These are phyloP conservation scores for Oplegnathus fasciatus DNA, from an alignment of 2,113 vertebrate species.

Conservation along the genomic window DNA sequence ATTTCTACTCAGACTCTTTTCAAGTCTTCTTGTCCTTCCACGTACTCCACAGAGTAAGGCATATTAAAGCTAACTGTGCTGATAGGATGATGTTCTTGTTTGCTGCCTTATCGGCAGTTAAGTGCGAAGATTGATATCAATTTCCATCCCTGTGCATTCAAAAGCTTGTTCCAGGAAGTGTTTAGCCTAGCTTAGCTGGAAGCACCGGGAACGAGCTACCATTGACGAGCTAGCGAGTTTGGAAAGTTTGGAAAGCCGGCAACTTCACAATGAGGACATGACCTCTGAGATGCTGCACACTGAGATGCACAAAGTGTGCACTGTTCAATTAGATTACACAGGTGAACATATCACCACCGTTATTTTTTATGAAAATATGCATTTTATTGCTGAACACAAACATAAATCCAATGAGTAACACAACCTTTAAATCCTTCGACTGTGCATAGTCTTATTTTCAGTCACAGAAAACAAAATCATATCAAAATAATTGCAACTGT, in stretches of 20 bases:
- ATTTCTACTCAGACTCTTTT: constrained; percentile 33
- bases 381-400: background rate
- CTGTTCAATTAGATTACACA: background rate
- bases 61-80: constrained; percentile 16
- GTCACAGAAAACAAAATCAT: background rate
- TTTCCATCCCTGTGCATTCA: constrained; percentile 9
- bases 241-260: background rate
- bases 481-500: background rate
- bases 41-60: background rate
- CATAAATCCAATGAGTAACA: too few species aligned
- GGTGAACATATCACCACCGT: background rate
- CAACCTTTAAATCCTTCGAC: background rate
- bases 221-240: background rate
- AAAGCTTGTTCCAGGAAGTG: background rate
- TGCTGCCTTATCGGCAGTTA: background rate
- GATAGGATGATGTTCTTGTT: background rate
- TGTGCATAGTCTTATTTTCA: background rate
- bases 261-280: background rate
- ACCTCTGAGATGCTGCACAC: background rate
- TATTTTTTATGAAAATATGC: background rate
- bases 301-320: background rate
- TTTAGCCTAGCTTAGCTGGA: background rate
- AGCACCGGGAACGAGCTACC: background rate
- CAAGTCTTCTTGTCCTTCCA: constrained; percentile 7
- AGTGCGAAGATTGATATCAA: background rate